Base-by-base conservation (phyloP, 2,797 vertebrate genomes). In the Brachyrhaphis roseni region DNA sequence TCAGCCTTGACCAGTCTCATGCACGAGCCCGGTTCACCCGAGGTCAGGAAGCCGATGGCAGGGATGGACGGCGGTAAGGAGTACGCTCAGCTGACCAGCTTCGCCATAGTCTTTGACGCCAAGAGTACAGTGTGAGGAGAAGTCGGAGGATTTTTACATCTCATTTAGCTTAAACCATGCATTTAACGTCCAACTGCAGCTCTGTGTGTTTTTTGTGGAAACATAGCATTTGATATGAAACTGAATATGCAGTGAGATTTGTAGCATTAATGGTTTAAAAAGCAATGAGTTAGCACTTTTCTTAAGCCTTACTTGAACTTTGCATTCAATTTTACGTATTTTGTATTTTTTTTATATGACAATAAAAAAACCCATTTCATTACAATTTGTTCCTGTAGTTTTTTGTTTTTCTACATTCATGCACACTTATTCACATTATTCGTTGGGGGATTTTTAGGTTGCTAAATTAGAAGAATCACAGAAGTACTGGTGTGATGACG, bases 31-130 rank as follows among this genome's bases (percentile, higher is more conserved):
- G 80, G 89, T 28, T 94, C 94, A 78, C 92, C 94, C 39, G 91
- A 87, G 57, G 79, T 89, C 73, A 94, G 87, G 74, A 94, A 92
- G 59, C 10, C 83, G 4, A 31, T 23, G 8, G 46, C 51, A 34
- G 28, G 13, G 0, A 75, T 53, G 16, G 75, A 62, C 10, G 78
- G 80, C 51, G 79, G 74, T 23, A 84, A 88, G 8, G 84, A 91
- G 2, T 84, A 85, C 8, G 62, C 88, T 15, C 91, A 91, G 13
- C 79, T 92, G 73, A 16, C 92, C 86, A 89, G 76, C 57, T 96
- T 93, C 86, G 92, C 95, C 82, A 96, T 96, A 23, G 93, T 96
- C 80, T 84, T 96, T 3, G 95, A 96, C 6, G 46, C 93, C 75
- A 96, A 94, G 91, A 94, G 91, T 45, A 92, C 88, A 0, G 95